These are phyloP conservation scores for Rhynchotus rufescens DNA, from an alignment of 2,797 vertebrate species.

Conservation along the genomic window DNA sequence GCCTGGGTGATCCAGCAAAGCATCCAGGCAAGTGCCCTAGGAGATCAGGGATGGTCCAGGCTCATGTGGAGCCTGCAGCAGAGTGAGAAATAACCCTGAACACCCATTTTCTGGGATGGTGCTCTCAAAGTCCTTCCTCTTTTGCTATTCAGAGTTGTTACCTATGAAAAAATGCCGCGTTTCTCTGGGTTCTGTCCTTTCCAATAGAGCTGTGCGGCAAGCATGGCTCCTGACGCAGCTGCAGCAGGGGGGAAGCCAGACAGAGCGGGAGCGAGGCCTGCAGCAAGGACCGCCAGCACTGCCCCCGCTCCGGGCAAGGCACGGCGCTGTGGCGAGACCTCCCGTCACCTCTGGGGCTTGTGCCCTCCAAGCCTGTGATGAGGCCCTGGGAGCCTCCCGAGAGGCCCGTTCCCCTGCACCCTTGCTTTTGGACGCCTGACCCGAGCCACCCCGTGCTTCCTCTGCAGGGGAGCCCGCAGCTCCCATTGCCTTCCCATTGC, in stretches of 20 bases:
- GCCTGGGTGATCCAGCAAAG: neutral
- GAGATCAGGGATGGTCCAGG: neutral
- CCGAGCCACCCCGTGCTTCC: neutral
- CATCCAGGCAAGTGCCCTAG: neutral
- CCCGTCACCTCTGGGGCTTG: neutral
- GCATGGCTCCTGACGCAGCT: neutral
- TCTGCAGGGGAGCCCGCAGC: neutral
- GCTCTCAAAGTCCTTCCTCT: neutral
- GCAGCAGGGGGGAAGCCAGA: neutral
- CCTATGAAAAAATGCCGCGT: neutral
- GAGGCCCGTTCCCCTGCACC: rapidly evolving
- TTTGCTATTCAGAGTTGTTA: neutral
- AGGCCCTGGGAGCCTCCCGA: neutral
- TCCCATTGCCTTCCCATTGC: neutral
- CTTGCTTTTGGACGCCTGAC: neutral
- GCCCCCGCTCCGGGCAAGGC: neutral
- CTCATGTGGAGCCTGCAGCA: neutral
- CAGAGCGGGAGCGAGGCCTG: neutral
- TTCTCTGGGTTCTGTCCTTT: neutral
- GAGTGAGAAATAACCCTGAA: neutral
- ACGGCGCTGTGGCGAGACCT: neutral
- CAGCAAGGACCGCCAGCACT: neutral
- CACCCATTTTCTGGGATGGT: neutral
- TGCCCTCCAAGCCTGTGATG: neutral
- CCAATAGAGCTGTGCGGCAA: neutral